phyloP scores from a whole-genome alignment of 92 coral and sea anemone species.

The Micromussa lordhowensis region DNA sequence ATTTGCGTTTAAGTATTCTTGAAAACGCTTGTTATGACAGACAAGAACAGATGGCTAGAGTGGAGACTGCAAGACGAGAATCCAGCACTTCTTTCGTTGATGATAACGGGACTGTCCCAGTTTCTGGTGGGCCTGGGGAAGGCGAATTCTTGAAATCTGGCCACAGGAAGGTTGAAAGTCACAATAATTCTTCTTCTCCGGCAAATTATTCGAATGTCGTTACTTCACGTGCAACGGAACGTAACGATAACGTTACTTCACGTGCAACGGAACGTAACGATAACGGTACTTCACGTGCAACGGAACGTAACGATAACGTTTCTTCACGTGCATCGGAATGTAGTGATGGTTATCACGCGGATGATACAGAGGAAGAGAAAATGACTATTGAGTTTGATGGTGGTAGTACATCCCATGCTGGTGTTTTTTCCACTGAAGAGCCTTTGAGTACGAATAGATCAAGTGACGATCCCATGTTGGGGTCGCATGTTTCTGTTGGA shows the following conservation, averaged over 20 bases:
- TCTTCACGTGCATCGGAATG: neutral
- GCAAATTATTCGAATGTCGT: neutral
- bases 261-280: neutral
- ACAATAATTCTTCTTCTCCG: neutral
- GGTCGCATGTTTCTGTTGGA: neutral
- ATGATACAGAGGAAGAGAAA: neutral
- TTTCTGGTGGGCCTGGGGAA: conserved; percentile 1
- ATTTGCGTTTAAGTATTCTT: conserved; percentile 74
- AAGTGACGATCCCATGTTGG: neutral
- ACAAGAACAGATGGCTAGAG: neutral
- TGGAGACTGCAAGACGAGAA: neutral
- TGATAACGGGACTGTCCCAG: neutral
- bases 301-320: neutral
- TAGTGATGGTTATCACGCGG: neutral
- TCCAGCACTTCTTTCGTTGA: neutral
- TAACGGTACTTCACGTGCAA: neutral
- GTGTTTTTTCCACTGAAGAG: neutral
- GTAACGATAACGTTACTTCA: neutral
- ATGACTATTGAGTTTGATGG: neutral
- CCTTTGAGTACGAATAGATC: neutral
- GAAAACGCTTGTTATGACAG: conserved; percentile 75
- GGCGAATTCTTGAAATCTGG: neutral
- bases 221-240: neutral
- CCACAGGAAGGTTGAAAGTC: neutral
- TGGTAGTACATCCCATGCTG: neutral